Base-by-base conservation (phyloP, 2,113 vertebrate genomes). In the Tringa solitaria region DNA sequence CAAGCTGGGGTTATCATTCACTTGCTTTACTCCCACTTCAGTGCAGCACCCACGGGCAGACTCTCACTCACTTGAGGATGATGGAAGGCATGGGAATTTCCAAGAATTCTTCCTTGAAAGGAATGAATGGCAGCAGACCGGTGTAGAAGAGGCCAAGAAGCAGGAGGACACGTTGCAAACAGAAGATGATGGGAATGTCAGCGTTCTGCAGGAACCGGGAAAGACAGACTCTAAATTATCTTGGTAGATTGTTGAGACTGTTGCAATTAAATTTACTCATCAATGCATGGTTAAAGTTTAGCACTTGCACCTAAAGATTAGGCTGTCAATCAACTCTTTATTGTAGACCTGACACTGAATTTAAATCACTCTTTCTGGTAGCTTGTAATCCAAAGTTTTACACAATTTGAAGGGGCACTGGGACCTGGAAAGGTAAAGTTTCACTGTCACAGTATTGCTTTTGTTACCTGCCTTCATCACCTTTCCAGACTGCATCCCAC, bases 11-110 rank as follows among this genome's bases (percentile, higher is more conserved):
- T 4, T 48, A 27, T 5, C 24, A 18, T 48, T 39, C 63, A 26
- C 32, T 74, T 67, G 53, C 46, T 61, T 50, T 14, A 33, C 60
- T 33, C 0, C 23, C 33, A 46, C 14, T 56, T 54, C 60, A 80
- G 61, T 8, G 26, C 59, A 69, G 79, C 75, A 61, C 21, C 59
- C 72, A 43, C 14, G 7, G 9, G 79, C 1, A 16, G 26, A 8
- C 59, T 87, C 84, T 3, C 14, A 98, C 99, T 98, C 98, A 99
- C 99, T 99, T 99, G 95, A 98, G 97, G 72, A 99, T 97, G 89
- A 99, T 99, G 37, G 99, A 99, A 79, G 99, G 99, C 99, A 99
- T 99, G 51, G 99, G 99, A 70, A 99, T 99, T 97, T 99, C 99
- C 94, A 99, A 97, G 95, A 99, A 99, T 83, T 99, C 99, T 95